Evolutionary conservation across 2,113 vertebrate genomes (phyloP).

Genomic region (Copsychus sechellarum): DNA sequence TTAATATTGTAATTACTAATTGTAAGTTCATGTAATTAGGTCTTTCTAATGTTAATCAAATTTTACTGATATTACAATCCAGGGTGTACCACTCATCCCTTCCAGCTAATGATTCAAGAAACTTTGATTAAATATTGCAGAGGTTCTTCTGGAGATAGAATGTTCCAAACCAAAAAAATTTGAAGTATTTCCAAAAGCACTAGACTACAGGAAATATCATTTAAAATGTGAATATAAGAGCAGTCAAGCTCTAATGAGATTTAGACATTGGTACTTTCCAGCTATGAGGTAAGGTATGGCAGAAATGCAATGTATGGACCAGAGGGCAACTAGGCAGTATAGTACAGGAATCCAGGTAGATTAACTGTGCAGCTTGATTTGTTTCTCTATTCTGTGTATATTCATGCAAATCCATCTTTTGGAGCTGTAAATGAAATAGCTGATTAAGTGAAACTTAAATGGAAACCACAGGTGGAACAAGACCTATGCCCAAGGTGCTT

Average conservation of each 20-base stretch:
- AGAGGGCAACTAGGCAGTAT: rapidly evolving
- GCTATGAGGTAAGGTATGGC: background rate
- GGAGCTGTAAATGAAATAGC: background rate
- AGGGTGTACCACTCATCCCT: background rate
- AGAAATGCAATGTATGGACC: background rate
- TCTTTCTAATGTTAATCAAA: background rate
- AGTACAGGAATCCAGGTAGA: background rate
- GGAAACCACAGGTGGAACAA: background rate
- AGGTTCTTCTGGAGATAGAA: background rate
- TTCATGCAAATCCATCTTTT: background rate
- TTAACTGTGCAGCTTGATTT: background rate
- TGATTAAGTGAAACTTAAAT: background rate
- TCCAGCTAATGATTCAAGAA: background rate
- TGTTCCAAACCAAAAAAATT: background rate
- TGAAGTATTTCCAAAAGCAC: background rate
- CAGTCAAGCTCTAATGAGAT: background rate
- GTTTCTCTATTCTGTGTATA: background rate
- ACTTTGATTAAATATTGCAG: background rate
- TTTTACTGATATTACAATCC: background rate
- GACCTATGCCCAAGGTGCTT: background rate
- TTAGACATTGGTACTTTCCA: background rate
- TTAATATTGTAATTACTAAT: background rate
- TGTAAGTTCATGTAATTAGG: background rate
- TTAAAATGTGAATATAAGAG: background rate
- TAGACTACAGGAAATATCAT: background rate